These are phyloP conservation scores for Perodicticus potto DNA, from an alignment of 2,797 vertebrate species.

Conservation along the genomic window DNA sequence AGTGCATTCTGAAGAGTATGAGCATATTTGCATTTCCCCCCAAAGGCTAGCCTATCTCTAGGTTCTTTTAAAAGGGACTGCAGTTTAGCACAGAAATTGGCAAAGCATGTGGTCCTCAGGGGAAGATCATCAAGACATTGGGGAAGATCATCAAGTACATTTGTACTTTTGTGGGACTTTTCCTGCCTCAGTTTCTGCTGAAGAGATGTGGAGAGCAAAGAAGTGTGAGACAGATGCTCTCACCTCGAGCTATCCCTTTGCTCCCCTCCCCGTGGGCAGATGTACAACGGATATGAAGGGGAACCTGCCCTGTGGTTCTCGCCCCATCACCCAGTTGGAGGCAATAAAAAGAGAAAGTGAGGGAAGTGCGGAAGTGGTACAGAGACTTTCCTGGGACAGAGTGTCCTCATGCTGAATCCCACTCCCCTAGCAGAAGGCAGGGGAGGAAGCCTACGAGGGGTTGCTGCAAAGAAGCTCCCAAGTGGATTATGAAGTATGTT, in stretches of 20 bases:
- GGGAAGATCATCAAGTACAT: neutral
- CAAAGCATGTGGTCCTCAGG: neutral
- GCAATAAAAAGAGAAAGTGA: neutral
- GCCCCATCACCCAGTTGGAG: neutral
- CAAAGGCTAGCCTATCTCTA: neutral
- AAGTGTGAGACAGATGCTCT: neutral
- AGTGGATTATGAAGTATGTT: neutral
- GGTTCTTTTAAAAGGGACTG: neutral
- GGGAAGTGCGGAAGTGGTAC: neutral
- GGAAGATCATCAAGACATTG: neutral
- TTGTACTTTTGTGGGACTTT: neutral
- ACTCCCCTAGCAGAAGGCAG: neutral
- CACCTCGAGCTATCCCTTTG: accelerated
- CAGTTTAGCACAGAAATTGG: neutral
- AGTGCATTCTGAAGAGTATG: neutral
- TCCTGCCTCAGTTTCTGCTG: neutral
- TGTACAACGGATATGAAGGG: neutral
- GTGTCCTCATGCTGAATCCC: accelerated
- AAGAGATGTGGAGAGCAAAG: neutral
- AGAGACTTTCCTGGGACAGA: neutral
- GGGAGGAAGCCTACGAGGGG: neutral
- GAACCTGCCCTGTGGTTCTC: neutral
- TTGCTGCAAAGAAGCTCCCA: neutral
- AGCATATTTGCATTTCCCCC: accelerated
- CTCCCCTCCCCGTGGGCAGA: neutral